phyloP scores from a whole-genome alignment of 2,888 invertebrate species.

The Argyra leucocephala region DNA sequence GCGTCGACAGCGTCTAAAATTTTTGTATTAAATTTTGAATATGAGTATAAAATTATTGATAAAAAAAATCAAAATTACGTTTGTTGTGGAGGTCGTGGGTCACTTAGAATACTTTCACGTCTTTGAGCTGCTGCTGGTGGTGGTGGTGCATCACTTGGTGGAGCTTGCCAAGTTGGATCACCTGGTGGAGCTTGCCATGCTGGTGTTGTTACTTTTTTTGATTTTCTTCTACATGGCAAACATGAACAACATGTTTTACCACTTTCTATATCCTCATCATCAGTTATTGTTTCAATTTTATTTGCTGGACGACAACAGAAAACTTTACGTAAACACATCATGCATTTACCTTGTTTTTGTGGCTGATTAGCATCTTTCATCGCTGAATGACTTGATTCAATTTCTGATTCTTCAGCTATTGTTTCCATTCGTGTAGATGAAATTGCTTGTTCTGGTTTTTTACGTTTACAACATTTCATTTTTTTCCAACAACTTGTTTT shows the following conservation, averaged over 20 bases:
- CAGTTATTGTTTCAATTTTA: conserved; percentile 38
- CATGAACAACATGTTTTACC: conserved; percentile 40
- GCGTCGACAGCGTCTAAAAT: conserved; percentile 36
- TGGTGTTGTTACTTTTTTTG: conserved; percentile 21
- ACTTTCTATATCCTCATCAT: conserved; percentile 31
- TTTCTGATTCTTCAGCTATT: conserved; percentile 25
- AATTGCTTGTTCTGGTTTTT: conserved; percentile 38
- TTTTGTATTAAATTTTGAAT: conserved; percentile 22
- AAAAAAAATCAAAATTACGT: conserved; percentile 17
- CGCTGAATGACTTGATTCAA: conserved; percentile 12
- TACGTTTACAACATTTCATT: conserved; percentile 41
- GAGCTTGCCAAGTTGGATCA: conserved; percentile 36
- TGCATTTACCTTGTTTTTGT: conserved; percentile 34
- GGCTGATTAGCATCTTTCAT: conserved; percentile 17
- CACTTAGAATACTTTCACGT: conserved; percentile 50
- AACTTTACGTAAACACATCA: conserved; percentile 38
- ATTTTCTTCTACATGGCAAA: conserved; percentile 38
- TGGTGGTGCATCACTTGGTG: conserved; percentile 28
- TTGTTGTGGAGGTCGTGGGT: conserved; percentile 38
- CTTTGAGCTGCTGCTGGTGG: conserved; percentile 40
- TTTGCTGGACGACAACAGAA: conserved; percentile 43
- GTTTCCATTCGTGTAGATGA: conserved; percentile 23
- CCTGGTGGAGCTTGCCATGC: conserved; percentile 39
- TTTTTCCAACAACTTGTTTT: conserved; percentile 38
- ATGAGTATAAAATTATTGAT: conserved; percentile 3